Conservation (phyloP, 2,888 invertebrate species). For the Meiosimyza platycephala region DNA sequence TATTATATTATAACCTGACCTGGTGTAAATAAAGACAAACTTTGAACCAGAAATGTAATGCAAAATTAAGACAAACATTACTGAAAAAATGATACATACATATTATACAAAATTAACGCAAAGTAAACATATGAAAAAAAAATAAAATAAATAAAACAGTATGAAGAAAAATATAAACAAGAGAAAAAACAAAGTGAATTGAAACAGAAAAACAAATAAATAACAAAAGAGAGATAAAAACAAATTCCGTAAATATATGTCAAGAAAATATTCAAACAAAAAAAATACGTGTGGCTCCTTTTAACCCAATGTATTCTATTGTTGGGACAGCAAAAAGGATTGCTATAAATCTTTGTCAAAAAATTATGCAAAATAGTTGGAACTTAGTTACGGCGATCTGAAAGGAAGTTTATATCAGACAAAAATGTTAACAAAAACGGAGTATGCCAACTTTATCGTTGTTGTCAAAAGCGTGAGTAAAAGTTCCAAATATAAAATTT, state of each 20-base stretch:
- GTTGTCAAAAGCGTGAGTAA: too few relatives aligned
- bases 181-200: background rate
- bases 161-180: background rate
- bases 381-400: background rate
- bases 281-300: background rate
- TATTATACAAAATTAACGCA: too few relatives aligned
- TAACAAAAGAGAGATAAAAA: background rate
- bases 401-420: too few relatives aligned
- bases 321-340: background rate
- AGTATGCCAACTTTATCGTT: too few relatives aligned
- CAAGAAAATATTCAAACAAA: background rate
- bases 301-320: background rate
- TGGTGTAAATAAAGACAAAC: too few relatives aligned
- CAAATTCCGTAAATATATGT: background rate
- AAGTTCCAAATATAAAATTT: too few relatives aligned
- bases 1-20: too few relatives aligned
- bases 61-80: too few relatives aligned
- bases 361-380: background rate
- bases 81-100: too few relatives aligned
- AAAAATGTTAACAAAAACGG: too few relatives aligned
- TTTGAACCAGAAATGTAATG: too few relatives aligned
- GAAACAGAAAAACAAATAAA: background rate
- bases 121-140: background rate
- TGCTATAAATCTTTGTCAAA: background rate
- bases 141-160: slow-evolving; percentile 15